These are phyloP conservation scores for Intellagama lesueurii DNA, from an alignment of 2,797 vertebrate species.

Conservation along the genomic window DNA sequence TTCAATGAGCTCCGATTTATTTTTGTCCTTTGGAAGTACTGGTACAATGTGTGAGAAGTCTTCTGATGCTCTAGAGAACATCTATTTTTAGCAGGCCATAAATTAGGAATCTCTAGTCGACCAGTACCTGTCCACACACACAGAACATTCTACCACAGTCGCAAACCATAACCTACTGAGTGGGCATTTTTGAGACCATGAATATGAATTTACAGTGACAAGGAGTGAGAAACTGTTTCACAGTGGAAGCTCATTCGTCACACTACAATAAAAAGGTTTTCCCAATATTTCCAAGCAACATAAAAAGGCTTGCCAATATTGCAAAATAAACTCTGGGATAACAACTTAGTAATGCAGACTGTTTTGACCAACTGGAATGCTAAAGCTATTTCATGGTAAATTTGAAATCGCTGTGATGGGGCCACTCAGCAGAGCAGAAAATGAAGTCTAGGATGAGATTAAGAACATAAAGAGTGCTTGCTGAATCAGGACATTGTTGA, in stretches of 20 bases:
- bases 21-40: conserved; percentile 21
- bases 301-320: background rate
- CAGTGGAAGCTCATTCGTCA: background rate
- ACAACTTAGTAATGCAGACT: background rate
- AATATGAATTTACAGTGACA: background rate
- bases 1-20: background rate
- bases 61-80: conserved; percentile 16
- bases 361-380: background rate
- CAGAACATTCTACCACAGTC: background rate
- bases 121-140: background rate
- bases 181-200: conserved; percentile 11
- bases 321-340: conserved; percentile 2
- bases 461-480: background rate
- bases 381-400: conserved; percentile 15
- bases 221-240: background rate
- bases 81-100: background rate
- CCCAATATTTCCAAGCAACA: background rate
- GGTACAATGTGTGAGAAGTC: background rate
- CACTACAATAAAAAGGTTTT: background rate
- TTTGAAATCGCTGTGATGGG: conserved; percentile 1
- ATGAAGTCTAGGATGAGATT: background rate
- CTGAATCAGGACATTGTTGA: background rate
- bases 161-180: conserved; percentile 9
- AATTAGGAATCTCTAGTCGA: background rate
- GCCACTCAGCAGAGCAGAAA: background rate